Percentiles rank a stretch among this genome's conserved stretches.
Evolutionary conservation across 2,797 vertebrate genomes (phyloP).

Genomic region (Chelidonichthys spinosus): DNA sequence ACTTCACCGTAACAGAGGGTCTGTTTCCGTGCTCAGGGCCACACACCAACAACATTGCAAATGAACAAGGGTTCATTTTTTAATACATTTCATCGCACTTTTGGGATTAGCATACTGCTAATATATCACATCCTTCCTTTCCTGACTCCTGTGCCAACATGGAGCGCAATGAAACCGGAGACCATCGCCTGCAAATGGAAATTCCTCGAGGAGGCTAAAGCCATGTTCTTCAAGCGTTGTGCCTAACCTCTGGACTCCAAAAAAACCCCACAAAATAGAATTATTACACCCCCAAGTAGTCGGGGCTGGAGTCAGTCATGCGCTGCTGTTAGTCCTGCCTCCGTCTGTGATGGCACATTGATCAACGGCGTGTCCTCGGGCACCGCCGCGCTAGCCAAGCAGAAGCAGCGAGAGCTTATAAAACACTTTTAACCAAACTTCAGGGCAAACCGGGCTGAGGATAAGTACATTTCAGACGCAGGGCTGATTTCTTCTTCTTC

Average conservation of each 20-base stretch:
- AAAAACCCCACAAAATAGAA: conserved; percentile 62
- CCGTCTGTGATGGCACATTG: conserved; percentile 63
- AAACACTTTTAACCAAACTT: conserved; percentile 72
- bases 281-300: conserved; percentile 58
- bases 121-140: conserved; percentile 75
- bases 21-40: conserved; percentile 68
- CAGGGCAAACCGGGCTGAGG: conserved; percentile 57
- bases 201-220: conserved; percentile 47
- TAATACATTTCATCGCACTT: conserved; percentile 56
- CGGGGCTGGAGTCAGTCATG: conserved; percentile 57
- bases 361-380: conserved; percentile 64
- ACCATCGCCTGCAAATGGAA: conserved; percentile 45
- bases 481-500: conserved; percentile 14
- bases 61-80: conserved; percentile 67
- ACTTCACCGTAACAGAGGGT: conserved; percentile 53
- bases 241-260: conserved; percentile 57
- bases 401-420: conserved; percentile 64
- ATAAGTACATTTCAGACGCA: conserved; percentile 40
- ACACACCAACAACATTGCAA: conserved; percentile 66
- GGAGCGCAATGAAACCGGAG: conserved; percentile 55
- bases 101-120: conserved; percentile 54
- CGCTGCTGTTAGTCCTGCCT: conserved; percentile 61
- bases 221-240: conserved; percentile 53
- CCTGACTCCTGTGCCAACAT: conserved; percentile 67
- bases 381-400: conserved; percentile 58